Conservation (phyloP, 1,140 invertebrate genomes). For the Brachionus angularis region DNA sequence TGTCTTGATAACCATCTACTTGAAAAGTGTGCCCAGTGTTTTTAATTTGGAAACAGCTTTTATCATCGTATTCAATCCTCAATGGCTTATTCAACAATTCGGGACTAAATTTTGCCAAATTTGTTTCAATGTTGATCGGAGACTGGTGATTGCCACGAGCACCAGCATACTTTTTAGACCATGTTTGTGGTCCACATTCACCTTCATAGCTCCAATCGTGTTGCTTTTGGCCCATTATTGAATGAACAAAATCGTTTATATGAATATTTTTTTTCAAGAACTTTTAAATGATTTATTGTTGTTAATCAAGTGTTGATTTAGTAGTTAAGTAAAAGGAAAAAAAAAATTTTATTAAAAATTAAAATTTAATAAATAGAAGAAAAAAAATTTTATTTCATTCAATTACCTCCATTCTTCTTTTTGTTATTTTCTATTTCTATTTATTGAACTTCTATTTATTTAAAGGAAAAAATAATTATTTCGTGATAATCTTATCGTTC, state of each 20-base stretch:
- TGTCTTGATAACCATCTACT: constrained; percentile 44
- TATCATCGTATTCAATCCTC: constrained; percentile 1
- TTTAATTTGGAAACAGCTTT: constrained; percentile 35
- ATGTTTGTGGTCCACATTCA: constrained; percentile 35
- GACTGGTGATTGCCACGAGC: constrained; percentile 45
- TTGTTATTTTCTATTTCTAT: background rate
- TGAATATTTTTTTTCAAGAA: constrained; percentile 1
- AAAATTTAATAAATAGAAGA: no score
- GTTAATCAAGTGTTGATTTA: no score
- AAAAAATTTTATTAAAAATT: background rate
- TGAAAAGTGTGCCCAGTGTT: constrained; percentile 45
- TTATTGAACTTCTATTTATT: no score
- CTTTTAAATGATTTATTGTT: no score
- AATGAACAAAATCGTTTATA: constrained; percentile 9
- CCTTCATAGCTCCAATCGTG: constrained; percentile 37
- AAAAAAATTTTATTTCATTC: background rate
- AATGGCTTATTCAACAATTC: constrained; percentile 26
- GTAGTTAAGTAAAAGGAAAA: background rate
- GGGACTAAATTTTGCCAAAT: constrained; percentile 30
- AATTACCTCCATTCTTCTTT: constrained; percentile 6
- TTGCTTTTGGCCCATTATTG: constrained; percentile 24
- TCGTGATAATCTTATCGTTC: no score
- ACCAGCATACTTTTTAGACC: constrained; percentile 15
- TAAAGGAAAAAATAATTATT: no score
- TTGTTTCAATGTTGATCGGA: constrained; percentile 46